phyloP scores from a whole-genome alignment of 2,888 invertebrate genomes.

The Orchestes rusci region DNA sequence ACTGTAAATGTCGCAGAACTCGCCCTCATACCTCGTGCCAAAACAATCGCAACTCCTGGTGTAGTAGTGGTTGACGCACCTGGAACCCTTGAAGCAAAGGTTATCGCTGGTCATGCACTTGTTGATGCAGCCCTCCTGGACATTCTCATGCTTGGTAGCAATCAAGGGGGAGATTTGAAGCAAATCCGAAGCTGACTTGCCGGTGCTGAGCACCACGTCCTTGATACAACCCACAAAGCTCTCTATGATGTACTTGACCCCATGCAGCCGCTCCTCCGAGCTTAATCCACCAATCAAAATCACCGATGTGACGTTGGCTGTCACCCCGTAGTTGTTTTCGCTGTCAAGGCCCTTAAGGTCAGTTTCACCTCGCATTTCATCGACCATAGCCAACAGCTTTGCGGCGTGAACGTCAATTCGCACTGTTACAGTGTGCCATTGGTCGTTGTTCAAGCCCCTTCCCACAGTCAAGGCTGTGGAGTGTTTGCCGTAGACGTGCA shows the following conservation, averaged over 20 bases:
- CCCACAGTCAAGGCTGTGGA: constrained; percentile 80
- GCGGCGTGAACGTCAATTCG: constrained; percentile 83
- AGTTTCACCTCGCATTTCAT: constrained; percentile 73
- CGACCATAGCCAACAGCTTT: constrained; percentile 77
- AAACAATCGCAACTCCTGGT: constrained; percentile 88
- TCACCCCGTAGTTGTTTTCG: constrained; percentile 79
- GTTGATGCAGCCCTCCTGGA: constrained; percentile 81
- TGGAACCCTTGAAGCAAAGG: constrained; percentile 79
- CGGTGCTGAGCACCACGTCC: constrained; percentile 78
- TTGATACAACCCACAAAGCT: constrained; percentile 89
- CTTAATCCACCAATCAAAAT: constrained; percentile 85
- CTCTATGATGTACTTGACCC: constrained; percentile 87
- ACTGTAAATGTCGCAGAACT: constrained; percentile 88
- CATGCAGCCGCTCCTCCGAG: constrained; percentile 80
- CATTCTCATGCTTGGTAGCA: constrained; percentile 83
- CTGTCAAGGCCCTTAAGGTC: constrained; percentile 76
- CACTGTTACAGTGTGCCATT: constrained; percentile 84
- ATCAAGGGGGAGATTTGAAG: constrained; percentile 75
- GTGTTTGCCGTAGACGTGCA: constrained; percentile 85
- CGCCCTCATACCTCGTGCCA: constrained; percentile 85
- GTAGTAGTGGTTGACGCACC: constrained; percentile 88
- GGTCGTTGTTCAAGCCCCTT: constrained; percentile 78
- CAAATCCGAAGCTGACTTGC: constrained; percentile 77
- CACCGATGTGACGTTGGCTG: constrained; percentile 78
- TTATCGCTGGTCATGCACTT: constrained; percentile 75